Conservation (phyloP, 1,140 invertebrate species). For the Samia ricini region DNA sequence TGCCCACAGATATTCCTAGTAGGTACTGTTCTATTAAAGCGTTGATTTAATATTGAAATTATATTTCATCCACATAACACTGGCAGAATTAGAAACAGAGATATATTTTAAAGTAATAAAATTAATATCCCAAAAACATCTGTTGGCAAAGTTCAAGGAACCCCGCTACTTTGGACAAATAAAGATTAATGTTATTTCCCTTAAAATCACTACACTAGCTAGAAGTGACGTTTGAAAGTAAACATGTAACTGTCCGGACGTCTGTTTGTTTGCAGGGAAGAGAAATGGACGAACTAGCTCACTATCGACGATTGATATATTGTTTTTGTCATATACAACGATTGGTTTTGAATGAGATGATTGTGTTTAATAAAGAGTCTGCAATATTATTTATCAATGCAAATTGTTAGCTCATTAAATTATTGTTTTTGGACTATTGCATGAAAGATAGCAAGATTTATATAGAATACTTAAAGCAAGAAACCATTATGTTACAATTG, state of each 20-base stretch:
- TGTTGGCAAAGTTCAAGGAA: neutral
- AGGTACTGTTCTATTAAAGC: no score
- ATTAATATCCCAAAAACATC: neutral
- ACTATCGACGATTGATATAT: constrained; percentile 31
- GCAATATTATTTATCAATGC: no score
- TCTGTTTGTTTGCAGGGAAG: constrained; percentile 34
- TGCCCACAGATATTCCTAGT: no score
- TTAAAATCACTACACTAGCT: constrained; percentile 34
- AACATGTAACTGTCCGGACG: constrained; percentile 31
- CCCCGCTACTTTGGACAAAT: constrained; percentile 20
- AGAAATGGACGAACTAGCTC: constrained; percentile 34
- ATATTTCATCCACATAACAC: no score
- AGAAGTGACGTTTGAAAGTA: constrained; percentile 27
- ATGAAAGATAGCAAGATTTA: no score
- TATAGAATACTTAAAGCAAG: no score
- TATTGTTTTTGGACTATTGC: no score
- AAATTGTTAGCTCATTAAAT: no score
- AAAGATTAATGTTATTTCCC: constrained; percentile 39
- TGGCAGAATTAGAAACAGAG: no score
- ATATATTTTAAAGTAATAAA: neutral
- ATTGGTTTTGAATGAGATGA: constrained; percentile 28
- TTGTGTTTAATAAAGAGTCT: neutral
- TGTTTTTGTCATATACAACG: constrained; percentile 28
- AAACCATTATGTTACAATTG: no score
- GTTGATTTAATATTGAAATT: no score